A percentile compares a stretch with the other conserved stretches of the same genome.
These are phyloP conservation scores for Automeris io DNA, from an alignment of 2,888 invertebrate species.

Conservation along the genomic window DNA sequence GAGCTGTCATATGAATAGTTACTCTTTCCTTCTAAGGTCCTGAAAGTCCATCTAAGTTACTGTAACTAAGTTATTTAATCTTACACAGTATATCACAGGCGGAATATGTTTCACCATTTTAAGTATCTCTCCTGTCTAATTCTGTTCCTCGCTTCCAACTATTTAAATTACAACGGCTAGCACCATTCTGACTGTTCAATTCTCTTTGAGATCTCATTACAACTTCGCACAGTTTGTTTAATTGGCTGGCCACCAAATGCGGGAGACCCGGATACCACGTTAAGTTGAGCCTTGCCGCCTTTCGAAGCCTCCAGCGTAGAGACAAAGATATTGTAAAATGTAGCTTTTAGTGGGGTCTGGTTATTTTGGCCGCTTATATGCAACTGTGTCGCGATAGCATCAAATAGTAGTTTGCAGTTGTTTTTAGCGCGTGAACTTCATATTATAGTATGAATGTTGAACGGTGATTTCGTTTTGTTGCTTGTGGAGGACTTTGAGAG, in stretches of 20 bases:
- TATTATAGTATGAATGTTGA: slow-evolving; percentile 18
- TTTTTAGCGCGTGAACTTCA: slow-evolving; percentile 29
- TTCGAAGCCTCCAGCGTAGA: slow-evolving; percentile 7
- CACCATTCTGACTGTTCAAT: slow-evolving; percentile 36
- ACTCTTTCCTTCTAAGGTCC: too few species aligned
- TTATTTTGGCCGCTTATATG: slow-evolving; percentile 27
- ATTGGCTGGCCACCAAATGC: slow-evolving; percentile 34
- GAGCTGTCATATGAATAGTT: too few species aligned
- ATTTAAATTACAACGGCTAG: slow-evolving; percentile 22
- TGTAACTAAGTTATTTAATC: background rate
- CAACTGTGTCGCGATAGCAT: slow-evolving; percentile 26
- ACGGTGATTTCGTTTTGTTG: background rate
- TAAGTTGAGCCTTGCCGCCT: slow-evolving; percentile 17
- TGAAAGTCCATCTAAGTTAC: background rate
- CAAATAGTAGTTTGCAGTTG: slow-evolving; percentile 30
- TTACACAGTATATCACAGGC: background rate
- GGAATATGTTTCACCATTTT: background rate
- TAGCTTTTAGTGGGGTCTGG: slow-evolving; percentile 16
- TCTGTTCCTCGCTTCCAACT: slow-evolving; percentile 15
- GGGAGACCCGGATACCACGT: slow-evolving; percentile 25
- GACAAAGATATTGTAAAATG: slow-evolving; percentile 7
- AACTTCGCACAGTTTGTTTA: slow-evolving; percentile 39
- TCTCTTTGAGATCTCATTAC: slow-evolving; percentile 39
- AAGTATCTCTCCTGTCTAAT: background rate
- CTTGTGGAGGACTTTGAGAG: too few species aligned